Evolutionary conservation across 2,888 invertebrate species (phyloP).

Genomic region (Chelonus formosanus): DNA sequence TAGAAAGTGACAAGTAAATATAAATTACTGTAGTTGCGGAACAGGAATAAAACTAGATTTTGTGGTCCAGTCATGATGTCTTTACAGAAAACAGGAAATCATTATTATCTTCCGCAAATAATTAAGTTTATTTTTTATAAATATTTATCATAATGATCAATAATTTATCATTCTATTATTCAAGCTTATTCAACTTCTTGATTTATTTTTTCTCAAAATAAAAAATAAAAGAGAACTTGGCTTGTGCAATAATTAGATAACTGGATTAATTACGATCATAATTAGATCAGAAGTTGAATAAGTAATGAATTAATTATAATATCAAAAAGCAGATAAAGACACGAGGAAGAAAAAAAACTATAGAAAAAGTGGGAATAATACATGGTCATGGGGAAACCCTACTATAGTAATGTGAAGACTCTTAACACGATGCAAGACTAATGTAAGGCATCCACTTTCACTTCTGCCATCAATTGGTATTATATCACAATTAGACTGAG

Average conservation of each 20-base stretch:
- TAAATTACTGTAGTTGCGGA: conserved; percentile 17
- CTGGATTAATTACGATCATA: no score
- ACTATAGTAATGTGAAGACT: background rate
- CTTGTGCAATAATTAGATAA: no score
- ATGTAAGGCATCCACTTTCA: conserved; percentile 14
- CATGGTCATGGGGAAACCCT: conserved; percentile 25
- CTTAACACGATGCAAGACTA: no score
- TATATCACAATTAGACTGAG: conserved; percentile 17
- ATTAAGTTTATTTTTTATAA: background rate
- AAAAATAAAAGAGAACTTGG: no score
- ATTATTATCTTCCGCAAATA: conserved; percentile 12
- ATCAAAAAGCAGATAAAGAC: background rate
- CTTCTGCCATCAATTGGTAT: conserved; percentile 14
- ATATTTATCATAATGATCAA: no score
- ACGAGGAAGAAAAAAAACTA: background rate
- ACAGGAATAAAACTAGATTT: conserved; percentile 25
- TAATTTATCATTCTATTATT: no score
- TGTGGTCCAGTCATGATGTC: conserved; percentile 20
- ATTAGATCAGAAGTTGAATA: no score
- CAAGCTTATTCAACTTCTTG: no score
- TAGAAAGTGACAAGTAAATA: conserved; percentile 10
- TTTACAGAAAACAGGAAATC: conserved; percentile 23
- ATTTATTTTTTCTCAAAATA: background rate
- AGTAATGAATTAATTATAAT: background rate
- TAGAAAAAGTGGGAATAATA: background rate